A percentile compares a stretch with the other conserved stretches of the same genome.
Evolutionary conservation across 2,888 invertebrate genomes (phyloP).

Genomic region (Amblyteles armatorius): DNA sequence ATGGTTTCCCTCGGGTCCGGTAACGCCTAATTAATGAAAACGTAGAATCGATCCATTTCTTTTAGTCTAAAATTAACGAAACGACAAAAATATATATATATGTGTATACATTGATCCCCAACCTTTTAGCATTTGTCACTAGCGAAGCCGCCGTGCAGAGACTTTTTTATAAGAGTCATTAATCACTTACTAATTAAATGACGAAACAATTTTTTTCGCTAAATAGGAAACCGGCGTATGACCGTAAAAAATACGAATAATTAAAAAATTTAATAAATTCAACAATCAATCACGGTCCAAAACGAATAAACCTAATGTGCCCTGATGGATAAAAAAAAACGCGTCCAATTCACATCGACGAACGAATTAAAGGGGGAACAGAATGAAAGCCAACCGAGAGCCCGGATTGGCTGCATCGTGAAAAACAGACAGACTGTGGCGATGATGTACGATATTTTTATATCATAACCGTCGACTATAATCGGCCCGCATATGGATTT

Average conservation of each 20-base stretch:
- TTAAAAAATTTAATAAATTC: not conserved
- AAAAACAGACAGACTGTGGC: not conserved
- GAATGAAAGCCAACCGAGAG: not conserved
- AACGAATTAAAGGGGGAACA: not conserved
- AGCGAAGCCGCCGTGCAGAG: constrained; percentile 54
- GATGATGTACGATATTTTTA: not conserved
- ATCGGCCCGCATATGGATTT: constrained; percentile 26
- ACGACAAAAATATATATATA: not conserved
- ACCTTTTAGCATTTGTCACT: constrained; percentile 26
- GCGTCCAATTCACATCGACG: constrained; percentile 1
- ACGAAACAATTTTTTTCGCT: not conserved
- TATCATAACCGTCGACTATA: not conserved
- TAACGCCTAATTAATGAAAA: constrained; percentile 45
- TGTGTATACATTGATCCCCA: constrained; percentile 11
- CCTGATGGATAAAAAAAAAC: not conserved
- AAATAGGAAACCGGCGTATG: not conserved
- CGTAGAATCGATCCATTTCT: constrained; percentile 55
- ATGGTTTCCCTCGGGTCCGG: constrained; percentile 54
- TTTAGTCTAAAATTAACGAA: constrained; percentile 30
- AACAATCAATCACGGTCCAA: constrained; percentile 6
- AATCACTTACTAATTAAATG: not conserved
- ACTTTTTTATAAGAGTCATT: constrained; percentile 15
- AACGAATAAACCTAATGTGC: constrained; percentile 14
- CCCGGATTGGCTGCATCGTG: not conserved
- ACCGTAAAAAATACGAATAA: not conserved